Evolutionary conservation across 2,888 invertebrate species (phyloP).

Genomic region (Tridacna gigas): DNA sequence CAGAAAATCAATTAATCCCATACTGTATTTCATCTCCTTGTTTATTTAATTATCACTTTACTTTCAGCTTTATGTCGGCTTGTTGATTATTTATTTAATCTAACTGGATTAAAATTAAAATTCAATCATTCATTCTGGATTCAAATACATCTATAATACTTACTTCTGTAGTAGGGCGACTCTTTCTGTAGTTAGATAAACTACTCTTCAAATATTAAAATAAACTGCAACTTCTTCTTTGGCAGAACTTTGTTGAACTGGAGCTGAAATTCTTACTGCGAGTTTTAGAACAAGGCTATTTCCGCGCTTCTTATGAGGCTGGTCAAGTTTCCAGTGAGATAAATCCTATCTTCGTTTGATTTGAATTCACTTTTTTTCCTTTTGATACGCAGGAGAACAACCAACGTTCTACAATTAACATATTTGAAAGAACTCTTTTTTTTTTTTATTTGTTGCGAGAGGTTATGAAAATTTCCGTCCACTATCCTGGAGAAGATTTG

Average conservation of each 20-base stretch:
- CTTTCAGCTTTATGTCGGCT: too few species aligned
- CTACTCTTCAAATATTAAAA: neutral
- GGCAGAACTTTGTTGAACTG: neutral
- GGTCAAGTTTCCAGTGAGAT: neutral
- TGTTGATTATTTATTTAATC: too few species aligned
- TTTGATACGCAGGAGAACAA: neutral
- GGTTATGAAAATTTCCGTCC: neutral
- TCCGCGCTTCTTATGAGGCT: neutral
- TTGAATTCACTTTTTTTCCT: neutral
- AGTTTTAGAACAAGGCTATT: neutral
- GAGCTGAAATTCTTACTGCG: neutral
- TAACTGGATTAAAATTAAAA: too few species aligned
- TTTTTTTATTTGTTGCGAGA: neutral
- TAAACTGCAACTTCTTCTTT: neutral
- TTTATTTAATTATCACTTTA: too few species aligned
- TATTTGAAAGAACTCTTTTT: neutral
- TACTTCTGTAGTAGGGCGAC: neutral
- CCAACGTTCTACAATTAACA: neutral
- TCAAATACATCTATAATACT: neutral
- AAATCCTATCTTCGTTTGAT: neutral
- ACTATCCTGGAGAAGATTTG: neutral
- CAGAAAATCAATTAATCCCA: too few species aligned
- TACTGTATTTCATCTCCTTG: too few species aligned
- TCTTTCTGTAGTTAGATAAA: neutral
- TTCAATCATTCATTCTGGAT: too few species aligned